phyloP scores from a whole-genome alignment of 2,797 vertebrate genomes.

The Carcharodon carcharias region DNA sequence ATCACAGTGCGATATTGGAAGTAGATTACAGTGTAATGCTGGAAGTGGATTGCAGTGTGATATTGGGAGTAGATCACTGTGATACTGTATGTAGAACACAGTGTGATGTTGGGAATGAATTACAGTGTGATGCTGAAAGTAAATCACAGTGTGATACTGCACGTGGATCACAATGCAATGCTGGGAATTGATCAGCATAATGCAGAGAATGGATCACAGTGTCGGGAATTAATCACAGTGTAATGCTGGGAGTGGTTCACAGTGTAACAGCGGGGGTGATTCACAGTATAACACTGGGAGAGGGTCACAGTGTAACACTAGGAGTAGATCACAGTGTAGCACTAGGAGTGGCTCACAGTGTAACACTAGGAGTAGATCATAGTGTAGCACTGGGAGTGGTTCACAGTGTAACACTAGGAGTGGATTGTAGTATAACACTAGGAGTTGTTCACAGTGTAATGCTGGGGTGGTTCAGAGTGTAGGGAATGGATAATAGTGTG shows the following conservation, averaged over 20 bases:
- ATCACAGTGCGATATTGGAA: constrained; percentile 39
- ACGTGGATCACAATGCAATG: constrained; percentile 36
- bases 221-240: constrained; percentile 29
- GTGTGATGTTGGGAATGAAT: too few relatives aligned
- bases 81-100: constrained; percentile 13
- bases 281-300: neutral
- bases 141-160: too few relatives aligned
- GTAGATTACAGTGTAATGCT: neutral
- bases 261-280: constrained; percentile 39
- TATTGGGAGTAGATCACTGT: neutral
- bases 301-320: too few relatives aligned
- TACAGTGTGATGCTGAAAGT: neutral
- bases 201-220: constrained; percentile 40
- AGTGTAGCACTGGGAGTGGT: too few relatives aligned
- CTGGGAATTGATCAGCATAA: neutral
- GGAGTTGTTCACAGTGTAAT: constrained; percentile 6
- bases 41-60: neutral
- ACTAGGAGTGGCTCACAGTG: too few relatives aligned
- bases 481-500: constrained; percentile 18
- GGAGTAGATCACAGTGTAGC: too few relatives aligned
- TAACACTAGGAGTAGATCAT: too few relatives aligned
- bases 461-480: neutral
- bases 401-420: neutral
- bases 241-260: constrained; percentile 37
- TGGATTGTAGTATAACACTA: too few relatives aligned